phyloP scores from a whole-genome alignment of 2,888 invertebrate species.

The Halictus ligatus region DNA sequence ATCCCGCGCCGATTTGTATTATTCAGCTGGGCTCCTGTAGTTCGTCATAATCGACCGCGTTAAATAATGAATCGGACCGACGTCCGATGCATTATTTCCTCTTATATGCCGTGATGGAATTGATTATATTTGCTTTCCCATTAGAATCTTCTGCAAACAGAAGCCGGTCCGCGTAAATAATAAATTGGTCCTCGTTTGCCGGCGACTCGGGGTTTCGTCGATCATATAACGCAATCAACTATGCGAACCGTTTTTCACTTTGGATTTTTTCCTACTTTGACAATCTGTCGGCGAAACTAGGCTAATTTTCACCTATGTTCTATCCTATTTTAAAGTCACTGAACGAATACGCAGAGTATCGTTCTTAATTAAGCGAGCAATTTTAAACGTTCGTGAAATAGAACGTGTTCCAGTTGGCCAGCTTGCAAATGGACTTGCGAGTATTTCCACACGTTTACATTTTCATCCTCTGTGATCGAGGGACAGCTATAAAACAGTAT shows the following conservation, averaged over 20 bases:
- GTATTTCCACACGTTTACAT: not conserved
- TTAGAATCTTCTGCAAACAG: conserved; percentile 75
- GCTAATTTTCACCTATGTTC: not conserved
- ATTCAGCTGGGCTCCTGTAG: conserved; percentile 42
- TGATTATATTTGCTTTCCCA: conserved; percentile 82
- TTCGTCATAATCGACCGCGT: conserved; percentile 39
- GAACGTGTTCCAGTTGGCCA: not conserved
- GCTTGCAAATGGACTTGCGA: not conserved
- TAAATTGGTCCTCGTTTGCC: conserved; percentile 54
- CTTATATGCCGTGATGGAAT: conserved; percentile 75
- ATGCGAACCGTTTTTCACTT: not conserved
- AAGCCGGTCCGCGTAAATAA: conserved; percentile 75
- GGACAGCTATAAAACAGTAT: not conserved
- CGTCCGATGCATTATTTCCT: conserved; percentile 79
- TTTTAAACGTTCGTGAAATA: not conserved
- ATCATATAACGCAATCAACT: not conserved
- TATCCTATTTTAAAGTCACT: not conserved
- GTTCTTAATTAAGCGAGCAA: not conserved
- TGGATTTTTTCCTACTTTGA: not conserved
- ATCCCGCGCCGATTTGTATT: conserved; percentile 22
- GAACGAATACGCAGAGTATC: not conserved
- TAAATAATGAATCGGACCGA: conserved; percentile 52
- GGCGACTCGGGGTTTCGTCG: not conserved
- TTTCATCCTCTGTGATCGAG: not conserved
- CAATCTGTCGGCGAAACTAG: not conserved